These are phyloP conservation scores for Caenorhabditis sp. DNA, from an alignment of 2,888 invertebrate species.

Conservation along the genomic window DNA sequence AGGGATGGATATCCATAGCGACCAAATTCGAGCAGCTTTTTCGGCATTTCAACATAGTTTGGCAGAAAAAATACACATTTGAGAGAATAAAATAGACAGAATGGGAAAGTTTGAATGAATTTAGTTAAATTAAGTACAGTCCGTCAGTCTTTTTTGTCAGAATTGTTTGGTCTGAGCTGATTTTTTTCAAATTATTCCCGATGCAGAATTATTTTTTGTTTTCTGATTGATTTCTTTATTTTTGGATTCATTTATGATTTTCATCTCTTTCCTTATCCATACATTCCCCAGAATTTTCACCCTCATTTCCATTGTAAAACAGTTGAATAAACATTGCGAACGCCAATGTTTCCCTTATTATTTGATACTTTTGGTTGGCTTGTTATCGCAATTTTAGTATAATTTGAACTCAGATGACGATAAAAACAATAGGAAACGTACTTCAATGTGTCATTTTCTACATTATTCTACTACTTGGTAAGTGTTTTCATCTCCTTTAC, in stretches of 20 bases:
- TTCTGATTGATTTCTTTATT: too few relatives aligned
- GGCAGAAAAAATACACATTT: background rate
- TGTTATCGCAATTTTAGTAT: background rate
- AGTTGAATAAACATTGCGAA: constrained; percentile 33
- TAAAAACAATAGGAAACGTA: background rate
- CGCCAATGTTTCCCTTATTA: background rate
- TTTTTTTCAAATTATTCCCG: too few relatives aligned
- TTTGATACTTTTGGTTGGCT: background rate
- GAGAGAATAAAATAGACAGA: background rate
- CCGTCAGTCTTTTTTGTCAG: too few relatives aligned
- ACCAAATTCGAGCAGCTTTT: background rate
- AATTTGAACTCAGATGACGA: background rate
- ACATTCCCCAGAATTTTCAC: background rate
- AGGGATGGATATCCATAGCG: constrained; percentile 25
- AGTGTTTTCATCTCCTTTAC: background rate
- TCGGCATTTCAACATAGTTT: background rate
- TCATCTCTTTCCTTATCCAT: background rate
- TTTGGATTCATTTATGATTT: background rate
- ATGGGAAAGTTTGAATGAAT: too few relatives aligned
- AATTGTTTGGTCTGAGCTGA: too few relatives aligned
- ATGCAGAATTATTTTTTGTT: too few relatives aligned
- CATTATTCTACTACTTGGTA: background rate
- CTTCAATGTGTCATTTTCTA: constrained; percentile 11
- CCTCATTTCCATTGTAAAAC: constrained; percentile 6
- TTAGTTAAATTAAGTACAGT: too few relatives aligned